Conservation (phyloP, 2,888 invertebrate genomes). For the Ferrisia virgata region DNA sequence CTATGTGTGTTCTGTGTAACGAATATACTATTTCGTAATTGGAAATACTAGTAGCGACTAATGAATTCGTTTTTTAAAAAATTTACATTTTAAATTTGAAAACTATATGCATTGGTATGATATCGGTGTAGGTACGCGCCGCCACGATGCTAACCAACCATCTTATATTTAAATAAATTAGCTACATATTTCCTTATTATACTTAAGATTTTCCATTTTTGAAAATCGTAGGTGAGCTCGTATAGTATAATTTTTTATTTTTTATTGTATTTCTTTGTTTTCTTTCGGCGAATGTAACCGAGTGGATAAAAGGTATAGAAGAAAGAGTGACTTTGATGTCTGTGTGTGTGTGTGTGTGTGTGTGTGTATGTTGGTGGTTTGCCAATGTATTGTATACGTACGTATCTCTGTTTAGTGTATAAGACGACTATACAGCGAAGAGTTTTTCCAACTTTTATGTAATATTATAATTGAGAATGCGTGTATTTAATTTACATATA, state of each 20-base stretch:
- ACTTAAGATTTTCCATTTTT: neutral
- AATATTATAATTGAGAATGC: conserved; percentile 13
- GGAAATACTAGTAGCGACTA: conserved; percentile 29
- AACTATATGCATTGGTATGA: neutral
- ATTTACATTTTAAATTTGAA: conserved; percentile 26
- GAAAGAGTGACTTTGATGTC: neutral
- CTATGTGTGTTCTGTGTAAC: conserved; percentile 27
- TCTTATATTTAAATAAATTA: conserved; percentile 12
- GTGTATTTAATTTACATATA: conserved; percentile 32
- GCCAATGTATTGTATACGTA: neutral
- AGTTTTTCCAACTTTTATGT: neutral
- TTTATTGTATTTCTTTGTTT: neutral
- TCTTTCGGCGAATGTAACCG: neutral
- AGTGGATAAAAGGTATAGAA: neutral
- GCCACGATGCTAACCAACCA: neutral
- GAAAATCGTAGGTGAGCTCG: conserved; percentile 12
- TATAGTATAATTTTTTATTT: neutral
- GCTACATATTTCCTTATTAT: conserved; percentile 18
- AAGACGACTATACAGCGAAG: neutral
- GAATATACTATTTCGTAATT: conserved; percentile 24
- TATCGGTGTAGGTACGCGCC: neutral
- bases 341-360: neutral
- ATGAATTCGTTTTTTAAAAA: conserved; percentile 21
- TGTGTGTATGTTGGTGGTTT: neutral
- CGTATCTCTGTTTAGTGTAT: too few species aligned